Evolutionary conservation across 2,888 invertebrate species (phyloP), one percentile per base, ranked within the genome.

Genomic region (Empis livida): DNA sequence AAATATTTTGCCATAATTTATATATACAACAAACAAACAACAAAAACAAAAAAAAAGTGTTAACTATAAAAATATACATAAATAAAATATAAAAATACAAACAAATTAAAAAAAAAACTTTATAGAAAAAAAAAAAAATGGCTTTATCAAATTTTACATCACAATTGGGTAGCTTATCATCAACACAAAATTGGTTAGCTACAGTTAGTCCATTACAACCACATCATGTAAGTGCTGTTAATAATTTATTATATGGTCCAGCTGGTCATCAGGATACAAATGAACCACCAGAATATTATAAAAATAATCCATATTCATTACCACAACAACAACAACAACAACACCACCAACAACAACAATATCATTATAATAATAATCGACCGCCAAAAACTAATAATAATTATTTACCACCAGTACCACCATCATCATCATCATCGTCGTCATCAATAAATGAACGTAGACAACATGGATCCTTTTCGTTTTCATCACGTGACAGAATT

Each of bases 111-210:
- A n/a, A 31, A n/a, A 47, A 27, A 17, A n/a, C n/a, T n/a, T n/a
- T n/a, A n/a, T n/a, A n/a, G n/a, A 6, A 20, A 35, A 13, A 47
- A 38, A 47, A 30, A 15, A 44, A 48, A 43, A 70, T 70, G 70
- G 63, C 70, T 38, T 54, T 70, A 51, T 58, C 67, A 49, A 70
- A 70, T 53, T 70, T 67, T 57, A 64, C 70, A 44, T 52, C 70
- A 52, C 70, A 70, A 40, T 70, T 68, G 52, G 63, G 65, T 43
- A 48, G 43, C 39, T 51, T 55, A 14, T 55, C 61, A 3, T 54
- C 63, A 27, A 55, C 61, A 8, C 64, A 61, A 50, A 53, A 61
- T 13, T 70, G 69, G 68, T 59, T 62, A 48, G 65, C 64, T 13
- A 68, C 68, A 5, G 47, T 65, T n/a, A 58, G 65, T 4, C 64